These are phyloP conservation scores for Centruroides sculpturatus DNA, from an alignment of 1,140 invertebrate species.

Conservation along the genomic window DNA sequence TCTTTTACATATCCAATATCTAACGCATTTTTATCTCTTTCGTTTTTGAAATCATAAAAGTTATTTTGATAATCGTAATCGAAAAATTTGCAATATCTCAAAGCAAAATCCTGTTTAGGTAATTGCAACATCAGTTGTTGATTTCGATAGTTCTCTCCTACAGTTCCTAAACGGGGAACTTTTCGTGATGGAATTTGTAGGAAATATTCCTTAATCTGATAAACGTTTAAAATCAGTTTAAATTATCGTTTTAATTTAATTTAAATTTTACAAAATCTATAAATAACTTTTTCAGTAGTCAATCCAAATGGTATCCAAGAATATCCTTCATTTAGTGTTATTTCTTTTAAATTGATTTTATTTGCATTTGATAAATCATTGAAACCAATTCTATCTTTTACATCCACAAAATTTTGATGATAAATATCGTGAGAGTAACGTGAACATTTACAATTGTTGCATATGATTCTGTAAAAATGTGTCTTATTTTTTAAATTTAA, in stretches of 20 bases:
- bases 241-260: too few relatives aligned
- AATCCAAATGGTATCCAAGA: conserved; percentile 71
- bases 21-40: conserved; percentile 82
- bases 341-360: conserved; percentile 17
- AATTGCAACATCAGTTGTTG: conserved; percentile 74
- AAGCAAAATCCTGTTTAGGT: conserved; percentile 84
- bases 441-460: conserved; percentile 73
- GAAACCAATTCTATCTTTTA: conserved; percentile 61
- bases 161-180: conserved; percentile 55
- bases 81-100: conserved; percentile 75
- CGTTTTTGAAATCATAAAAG: conserved; percentile 78
- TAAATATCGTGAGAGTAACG: conserved; percentile 70
- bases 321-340: conserved; percentile 38
- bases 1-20: conserved; percentile 70
- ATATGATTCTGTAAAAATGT: conserved; percentile 52
- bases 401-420: conserved; percentile 70
- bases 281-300: conserved; percentile 37
- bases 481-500: too few relatives aligned
- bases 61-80: conserved; percentile 51
- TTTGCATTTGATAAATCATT: conserved; percentile 27
- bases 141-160: conserved; percentile 61
- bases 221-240: too few relatives aligned
- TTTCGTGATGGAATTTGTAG: conserved; percentile 54
- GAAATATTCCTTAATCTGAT: conserved; percentile 52
- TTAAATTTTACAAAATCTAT: too few relatives aligned